Evolutionary conservation across 2,888 invertebrate species (phyloP), one percentile per base, ranked within the genome.

Genomic region (Stictocephala bisonia): DNA sequence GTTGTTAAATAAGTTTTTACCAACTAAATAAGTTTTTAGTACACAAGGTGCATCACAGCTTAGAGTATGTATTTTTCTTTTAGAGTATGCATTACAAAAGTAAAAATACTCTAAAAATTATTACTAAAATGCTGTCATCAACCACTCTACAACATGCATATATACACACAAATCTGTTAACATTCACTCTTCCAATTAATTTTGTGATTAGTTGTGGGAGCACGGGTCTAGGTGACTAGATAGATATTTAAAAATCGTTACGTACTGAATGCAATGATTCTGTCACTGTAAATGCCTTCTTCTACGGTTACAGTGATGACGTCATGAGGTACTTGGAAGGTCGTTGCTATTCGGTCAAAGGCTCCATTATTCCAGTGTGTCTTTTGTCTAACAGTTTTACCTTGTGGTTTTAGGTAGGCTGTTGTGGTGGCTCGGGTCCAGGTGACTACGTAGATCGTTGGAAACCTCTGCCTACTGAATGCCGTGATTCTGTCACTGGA

Each of bases 151-250:
- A n/a, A n/a, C n/a, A n/a, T n/a, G n/a, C n/a, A n/a, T n/a, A n/a
- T n/a, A n/a, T n/a, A n/a, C n/a, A n/a, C n/a, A n/a, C n/a, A n/a
- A n/a, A n/a, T n/a, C n/a, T n/a, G n/a, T n/a, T n/a, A n/a, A n/a
- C n/a, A n/a, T n/a, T n/a, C n/a, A n/a, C n/a, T n/a, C n/a, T n/a
- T n/a, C n/a, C n/a, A n/a, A n/a, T n/a, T n/a, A n/a, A n/a, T n/a
- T n/a, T n/a, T n/a, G n/a, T n/a, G n/a, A n/a, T n/a, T n/a, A n/a
- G 96, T 84, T 96, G 96, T 80, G 96, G 96, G 13, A 94, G 95
- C 0, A 90, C 92, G 75, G 94, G 95, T 0, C 91, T 95, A 0
- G 90, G 90, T 85, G 96, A 96, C 84, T 96, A 91, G 85, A 86
- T 93, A 78, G 87, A 87, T 75, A 81, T 93, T 78, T 88, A 89